Conservation (phyloP, 2,888 invertebrate genomes). For the Hemaris fuciformis region DNA sequence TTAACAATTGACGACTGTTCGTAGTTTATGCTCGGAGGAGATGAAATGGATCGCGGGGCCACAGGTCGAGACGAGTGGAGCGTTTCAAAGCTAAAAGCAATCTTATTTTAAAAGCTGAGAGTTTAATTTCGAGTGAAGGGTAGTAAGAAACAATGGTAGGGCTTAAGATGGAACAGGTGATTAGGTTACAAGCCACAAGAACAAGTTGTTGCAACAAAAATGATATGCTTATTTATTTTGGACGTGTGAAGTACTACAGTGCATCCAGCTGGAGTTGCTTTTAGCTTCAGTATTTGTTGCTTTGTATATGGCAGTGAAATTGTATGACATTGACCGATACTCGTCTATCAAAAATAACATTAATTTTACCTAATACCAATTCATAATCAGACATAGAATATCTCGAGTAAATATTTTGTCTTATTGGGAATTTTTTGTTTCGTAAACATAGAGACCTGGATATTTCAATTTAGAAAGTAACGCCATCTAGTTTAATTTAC, state of each 20-base stretch:
- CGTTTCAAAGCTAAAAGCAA: slow-evolving; percentile 25
- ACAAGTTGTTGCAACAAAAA: slow-evolving; percentile 29
- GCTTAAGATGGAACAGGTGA: slow-evolving; percentile 66
- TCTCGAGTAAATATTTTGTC: no score
- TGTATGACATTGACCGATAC: no score
- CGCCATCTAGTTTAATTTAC: background rate
- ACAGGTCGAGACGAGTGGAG: slow-evolving; percentile 57
- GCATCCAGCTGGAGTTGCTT: background rate
- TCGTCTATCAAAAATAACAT: no score
- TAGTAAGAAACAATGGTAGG: slow-evolving; percentile 55
- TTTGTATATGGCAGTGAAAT: background rate
- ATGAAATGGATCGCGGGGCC: slow-evolving; percentile 74
- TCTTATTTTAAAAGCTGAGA: slow-evolving; percentile 29
- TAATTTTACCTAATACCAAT: no score
- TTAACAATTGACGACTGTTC: slow-evolving; percentile 78
- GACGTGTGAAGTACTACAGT: background rate
- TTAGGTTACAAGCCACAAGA: slow-evolving; percentile 46
- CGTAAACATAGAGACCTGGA: no score
- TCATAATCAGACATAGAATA: no score
- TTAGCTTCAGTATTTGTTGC: background rate
- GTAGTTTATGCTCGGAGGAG: slow-evolving; percentile 73
- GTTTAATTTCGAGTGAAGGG: slow-evolving; percentile 34
- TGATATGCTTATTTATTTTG: slow-evolving; percentile 24
- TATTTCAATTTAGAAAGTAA: no score
- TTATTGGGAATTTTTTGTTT: no score